phyloP scores from a whole-genome alignment of 1,140 invertebrate genomes.

The Diorhabda carinulata region DNA sequence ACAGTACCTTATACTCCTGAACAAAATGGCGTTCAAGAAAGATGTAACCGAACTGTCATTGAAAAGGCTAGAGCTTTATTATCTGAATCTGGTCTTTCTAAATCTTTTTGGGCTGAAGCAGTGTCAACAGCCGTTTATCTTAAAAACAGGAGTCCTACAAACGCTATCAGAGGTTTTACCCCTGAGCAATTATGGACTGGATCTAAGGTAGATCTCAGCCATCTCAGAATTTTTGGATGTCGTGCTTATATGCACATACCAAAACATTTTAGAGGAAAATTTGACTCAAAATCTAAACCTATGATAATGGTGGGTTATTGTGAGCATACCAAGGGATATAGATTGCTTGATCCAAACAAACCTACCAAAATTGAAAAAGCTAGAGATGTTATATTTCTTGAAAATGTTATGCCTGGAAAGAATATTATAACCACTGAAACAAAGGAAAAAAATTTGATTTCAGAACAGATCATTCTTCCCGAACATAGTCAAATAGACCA shows the following conservation, averaged over 20 bases:
- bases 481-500: too few relatives aligned
- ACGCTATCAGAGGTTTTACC: background rate
- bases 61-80: background rate
- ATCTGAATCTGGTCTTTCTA: background rate
- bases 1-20: background rate
- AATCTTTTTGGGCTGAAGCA: slow-evolving; percentile 10
- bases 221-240: slow-evolving; percentile 4
- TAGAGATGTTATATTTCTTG: background rate
- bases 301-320: slow-evolving; percentile 6
- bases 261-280: background rate
- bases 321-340: slow-evolving; percentile 8
- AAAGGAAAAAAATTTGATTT: too few relatives aligned
- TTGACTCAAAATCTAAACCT: slow-evolving; percentile 8
- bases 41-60: background rate
- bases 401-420: background rate
- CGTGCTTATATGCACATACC: background rate
- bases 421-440: too few relatives aligned
- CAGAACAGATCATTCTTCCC: too few relatives aligned
- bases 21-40: background rate
- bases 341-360: background rate
- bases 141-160: slow-evolving; percentile 6
- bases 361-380: background rate
- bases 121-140: background rate
- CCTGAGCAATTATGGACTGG: slow-evolving; percentile 13
- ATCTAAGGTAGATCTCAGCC: slow-evolving; percentile 8